Evolutionary conservation across 2,113 vertebrate species (phyloP).

Genomic region (Crocuta crocuta): DNA sequence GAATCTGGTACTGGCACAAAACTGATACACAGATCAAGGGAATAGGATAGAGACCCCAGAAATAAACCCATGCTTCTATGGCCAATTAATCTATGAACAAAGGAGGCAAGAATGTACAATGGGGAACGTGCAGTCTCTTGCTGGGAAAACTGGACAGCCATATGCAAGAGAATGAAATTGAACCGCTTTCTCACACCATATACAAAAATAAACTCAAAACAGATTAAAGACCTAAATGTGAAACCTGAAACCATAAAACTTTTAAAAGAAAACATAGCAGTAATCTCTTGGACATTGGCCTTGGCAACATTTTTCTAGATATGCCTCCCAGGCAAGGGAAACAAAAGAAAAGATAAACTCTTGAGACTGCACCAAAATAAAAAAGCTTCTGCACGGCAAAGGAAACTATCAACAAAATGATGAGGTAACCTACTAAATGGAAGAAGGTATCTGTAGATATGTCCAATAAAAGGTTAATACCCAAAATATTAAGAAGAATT

Average conservation of each 20-base stretch:
- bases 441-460: not conserved
- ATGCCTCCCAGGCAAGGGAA: not conserved
- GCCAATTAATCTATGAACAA: not conserved
- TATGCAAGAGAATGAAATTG: not conserved
- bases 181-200: not conserved
- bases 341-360: not conserved
- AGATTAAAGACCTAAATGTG: not conserved
- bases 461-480: not conserved
- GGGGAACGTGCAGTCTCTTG: not conserved
- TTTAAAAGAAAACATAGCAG: not conserved
- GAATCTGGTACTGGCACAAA: not conserved
- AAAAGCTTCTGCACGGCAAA: not conserved
- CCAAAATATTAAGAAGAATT: not conserved
- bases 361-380: not conserved
- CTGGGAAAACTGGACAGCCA: not conserved
- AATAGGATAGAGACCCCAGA: not conserved
- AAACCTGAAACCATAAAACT: not conserved
- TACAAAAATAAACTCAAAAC: not conserved
- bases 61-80: not conserved
- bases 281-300: not conserved
- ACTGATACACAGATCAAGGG: not conserved
- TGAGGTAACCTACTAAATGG: not conserved
- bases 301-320: not conserved
- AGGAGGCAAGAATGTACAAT: not conserved
- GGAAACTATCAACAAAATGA: not conserved